Percentiles rank a stretch among this genome's conserved stretches.
Evolutionary conservation across 2,888 invertebrate genomes (phyloP).

Genomic region (Syrphus vitripennis): DNA sequence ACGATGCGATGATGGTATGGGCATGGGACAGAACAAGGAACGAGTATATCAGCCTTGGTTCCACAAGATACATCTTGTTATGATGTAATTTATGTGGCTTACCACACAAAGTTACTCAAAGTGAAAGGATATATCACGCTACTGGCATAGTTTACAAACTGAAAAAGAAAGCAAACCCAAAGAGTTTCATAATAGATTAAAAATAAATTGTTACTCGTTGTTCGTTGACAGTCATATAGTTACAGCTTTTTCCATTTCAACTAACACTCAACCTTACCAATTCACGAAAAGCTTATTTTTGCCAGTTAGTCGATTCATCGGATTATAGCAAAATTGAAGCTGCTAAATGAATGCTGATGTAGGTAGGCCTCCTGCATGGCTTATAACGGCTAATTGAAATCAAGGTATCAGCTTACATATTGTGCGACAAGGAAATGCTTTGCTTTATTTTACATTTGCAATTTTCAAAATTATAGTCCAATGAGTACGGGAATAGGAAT

Average conservation of each 20-base stretch:
- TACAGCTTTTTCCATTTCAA: too few species aligned
- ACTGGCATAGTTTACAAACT: neutral
- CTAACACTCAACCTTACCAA: neutral
- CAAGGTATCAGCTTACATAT: conserved; percentile 66
- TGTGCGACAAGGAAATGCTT: conserved; percentile 28
- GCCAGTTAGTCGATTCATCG: neutral
- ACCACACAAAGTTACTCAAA: conserved; percentile 18
- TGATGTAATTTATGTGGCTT: conserved; percentile 57
- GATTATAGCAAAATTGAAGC: conserved; percentile 1
- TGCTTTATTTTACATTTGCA: conserved; percentile 22
- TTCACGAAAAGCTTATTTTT: conserved; percentile 6
- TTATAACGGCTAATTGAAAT: conserved; percentile 33
- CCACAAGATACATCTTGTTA: conserved; percentile 50
- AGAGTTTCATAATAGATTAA: conserved; percentile 32
- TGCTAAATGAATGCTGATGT: neutral
- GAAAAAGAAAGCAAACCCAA: conserved; percentile 26
- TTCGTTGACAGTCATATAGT: conserved; percentile 24
- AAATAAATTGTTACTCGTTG: conserved; percentile 41
- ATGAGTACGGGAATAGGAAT: neutral
- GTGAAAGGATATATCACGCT: conserved; percentile 57
- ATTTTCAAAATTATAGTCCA: conserved; percentile 50
- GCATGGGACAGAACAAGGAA: neutral
- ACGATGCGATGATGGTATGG: neutral
- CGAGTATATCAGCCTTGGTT: neutral
- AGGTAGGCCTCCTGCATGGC: neutral